phyloP scores from a whole-genome alignment of 1,140 invertebrate species.

The Phortica variegata region DNA sequence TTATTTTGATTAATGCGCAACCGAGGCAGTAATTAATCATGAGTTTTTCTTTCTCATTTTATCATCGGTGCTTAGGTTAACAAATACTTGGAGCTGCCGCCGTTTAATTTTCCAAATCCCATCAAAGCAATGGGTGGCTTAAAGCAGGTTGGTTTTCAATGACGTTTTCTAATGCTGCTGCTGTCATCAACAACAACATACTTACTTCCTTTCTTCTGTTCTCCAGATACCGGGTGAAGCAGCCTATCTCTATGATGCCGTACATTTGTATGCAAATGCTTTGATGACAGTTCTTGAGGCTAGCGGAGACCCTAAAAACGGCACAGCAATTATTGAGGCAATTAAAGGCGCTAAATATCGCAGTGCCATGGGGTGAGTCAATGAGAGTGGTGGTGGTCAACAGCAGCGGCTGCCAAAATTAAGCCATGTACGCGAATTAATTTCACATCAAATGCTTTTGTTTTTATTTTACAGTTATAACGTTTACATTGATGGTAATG shows the following conservation, averaged over 20 bases:
- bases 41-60: constrained; percentile 7
- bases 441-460: not conserved
- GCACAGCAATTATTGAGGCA: constrained; percentile 68
- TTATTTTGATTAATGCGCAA: too few relatives aligned
- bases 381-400: too few relatives aligned
- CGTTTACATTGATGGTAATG: constrained; percentile 90
- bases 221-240: constrained; percentile 80
- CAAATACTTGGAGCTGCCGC: constrained; percentile 73
- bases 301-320: constrained; percentile 69
- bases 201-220: constrained; percentile 5
- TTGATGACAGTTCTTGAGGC: constrained; percentile 68
- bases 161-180: not conserved
- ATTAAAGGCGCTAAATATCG: constrained; percentile 75
- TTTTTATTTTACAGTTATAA: constrained; percentile 73
- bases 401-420: too few relatives aligned
- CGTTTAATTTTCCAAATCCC: constrained; percentile 84
- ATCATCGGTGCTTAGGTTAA: constrained; percentile 63
- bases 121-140: constrained; percentile 67
- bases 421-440: constrained; percentile 4
- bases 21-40: constrained; percentile 13
- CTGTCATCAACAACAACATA: constrained; percentile 1
- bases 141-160: constrained; percentile 64
- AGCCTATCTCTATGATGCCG: constrained; percentile 88
- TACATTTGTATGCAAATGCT: constrained; percentile 79
- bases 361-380: constrained; percentile 79